Evolutionary conservation across 2,113 vertebrate species (phyloP).

Genomic region (Aleadryas rufinucha): DNA sequence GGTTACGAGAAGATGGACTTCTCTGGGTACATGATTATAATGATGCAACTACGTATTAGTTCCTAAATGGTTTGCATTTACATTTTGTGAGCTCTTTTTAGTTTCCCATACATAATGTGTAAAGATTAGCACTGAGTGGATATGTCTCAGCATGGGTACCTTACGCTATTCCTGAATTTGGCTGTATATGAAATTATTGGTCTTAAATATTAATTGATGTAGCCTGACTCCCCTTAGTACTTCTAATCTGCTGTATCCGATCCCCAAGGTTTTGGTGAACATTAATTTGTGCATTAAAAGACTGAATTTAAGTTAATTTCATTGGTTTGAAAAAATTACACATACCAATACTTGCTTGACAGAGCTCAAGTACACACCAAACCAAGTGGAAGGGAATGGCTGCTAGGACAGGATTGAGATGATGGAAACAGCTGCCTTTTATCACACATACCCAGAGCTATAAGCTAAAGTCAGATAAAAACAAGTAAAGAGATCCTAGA

Average conservation of each 20-base stretch:
- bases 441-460: not conserved
- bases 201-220: slow-evolving; percentile 74
- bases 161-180: not conserved
- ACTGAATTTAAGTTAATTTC: slow-evolving; percentile 50
- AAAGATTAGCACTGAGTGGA: not conserved
- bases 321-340: slow-evolving; percentile 44
- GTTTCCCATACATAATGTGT: slow-evolving; percentile 4
- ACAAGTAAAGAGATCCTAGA: not conserved
- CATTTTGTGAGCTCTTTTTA: slow-evolving; percentile 53
- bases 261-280: slow-evolving; percentile 68
- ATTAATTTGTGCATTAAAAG: slow-evolving; percentile 64
- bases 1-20: not conserved
- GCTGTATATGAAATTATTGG: slow-evolving; percentile 59
- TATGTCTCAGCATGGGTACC: not conserved
- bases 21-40: not conserved
- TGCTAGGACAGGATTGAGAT: not conserved
- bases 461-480: not conserved
- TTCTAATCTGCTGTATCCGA: slow-evolving; percentile 64
- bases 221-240: slow-evolving; percentile 70
- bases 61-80: not conserved
- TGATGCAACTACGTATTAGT: not conserved
- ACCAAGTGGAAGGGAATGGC: not conserved
- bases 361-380: not conserved
- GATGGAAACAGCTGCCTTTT: not conserved
- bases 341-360: not conserved